Evolutionary conservation across 1,140 invertebrate species (phyloP).

Genomic region (Dryas iulia): DNA sequence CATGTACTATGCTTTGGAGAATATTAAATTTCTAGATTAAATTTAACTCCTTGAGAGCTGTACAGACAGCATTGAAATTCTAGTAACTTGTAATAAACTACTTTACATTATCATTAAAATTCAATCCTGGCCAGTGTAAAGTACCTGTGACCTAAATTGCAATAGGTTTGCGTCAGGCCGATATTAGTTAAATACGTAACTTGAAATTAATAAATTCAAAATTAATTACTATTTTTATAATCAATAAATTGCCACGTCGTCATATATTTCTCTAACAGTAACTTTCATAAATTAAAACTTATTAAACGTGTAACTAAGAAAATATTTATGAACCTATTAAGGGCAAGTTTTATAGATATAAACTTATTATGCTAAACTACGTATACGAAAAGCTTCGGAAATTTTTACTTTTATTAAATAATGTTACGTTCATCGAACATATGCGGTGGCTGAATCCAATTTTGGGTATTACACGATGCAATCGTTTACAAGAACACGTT

Average conservation of each 20-base stretch:
- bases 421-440: conserved; percentile 29
- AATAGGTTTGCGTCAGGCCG: background rate
- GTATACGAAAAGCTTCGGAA: background rate
- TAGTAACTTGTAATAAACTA: background rate
- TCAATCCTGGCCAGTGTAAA: background rate
- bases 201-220: background rate
- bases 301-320: too few relatives aligned
- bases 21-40: too few relatives aligned
- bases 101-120: background rate
- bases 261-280: too few relatives aligned
- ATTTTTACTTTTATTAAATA: conserved; percentile 37
- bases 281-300: too few relatives aligned
- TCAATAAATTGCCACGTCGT: too few relatives aligned
- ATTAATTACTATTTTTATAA: background rate
- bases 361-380: background rate
- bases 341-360: too few relatives aligned
- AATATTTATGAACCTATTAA: too few relatives aligned
- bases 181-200: background rate
- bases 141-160: conserved; percentile 1
- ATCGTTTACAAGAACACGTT: background rate
- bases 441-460: conserved; percentile 25
- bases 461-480: conserved; percentile 9
- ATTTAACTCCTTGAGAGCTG: background rate
- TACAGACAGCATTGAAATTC: background rate
- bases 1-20: too few relatives aligned